Base-by-base conservation (phyloP, 2,888 invertebrate genomes). In the Drosophila kokeensis region DNA sequence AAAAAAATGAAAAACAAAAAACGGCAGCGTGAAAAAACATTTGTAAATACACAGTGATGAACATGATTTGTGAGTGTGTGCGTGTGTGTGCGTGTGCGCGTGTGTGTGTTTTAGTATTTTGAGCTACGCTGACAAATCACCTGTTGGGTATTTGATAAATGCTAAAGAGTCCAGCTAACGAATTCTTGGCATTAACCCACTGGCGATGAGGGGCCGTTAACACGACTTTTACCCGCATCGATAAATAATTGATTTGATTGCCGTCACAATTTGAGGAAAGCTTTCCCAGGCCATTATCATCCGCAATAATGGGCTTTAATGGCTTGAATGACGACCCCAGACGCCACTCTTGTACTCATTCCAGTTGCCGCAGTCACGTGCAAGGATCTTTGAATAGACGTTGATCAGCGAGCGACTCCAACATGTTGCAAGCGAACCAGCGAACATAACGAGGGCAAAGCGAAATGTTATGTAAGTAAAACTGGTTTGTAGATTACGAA, bases 161-260 rank as follows among this genome's bases (percentile, higher is more conserved):
- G 49, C 73, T 36, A 10, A 40, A 52, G 34, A 34, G 36, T 36
- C 24, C 38, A 30, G 52, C 60, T 54, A 78, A 73, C 68, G 52
- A 74, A 61, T 77, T 78, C 81, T 81, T 67, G 67, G 52, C 66
- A 59, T 76, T 81, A 81, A 63, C 66, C 76, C 71, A 76, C 61
- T 70, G 59, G 29, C 34, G 50, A 34, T 45, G 42, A 18, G n/a
- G n/a, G 42, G 54, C 48, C 63, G 73, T 79, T 74, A 76, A 79
- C 88, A 87, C 88, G 84, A 85, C 88, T 89, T 67, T 87, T 85
- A 80, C 68, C 86, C 74, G 77, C 86, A 74, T 81, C 45, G 45
- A 57, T 57, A 58, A 58, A 68, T 89, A 89, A 89, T 89, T 89
- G 89, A 76, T 76, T 84, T 84, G 89, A 89, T 84, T 84, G 89